phyloP scores from a whole-genome alignment of 2,113 vertebrate species.

The Tragelaphus scriptus region DNA sequence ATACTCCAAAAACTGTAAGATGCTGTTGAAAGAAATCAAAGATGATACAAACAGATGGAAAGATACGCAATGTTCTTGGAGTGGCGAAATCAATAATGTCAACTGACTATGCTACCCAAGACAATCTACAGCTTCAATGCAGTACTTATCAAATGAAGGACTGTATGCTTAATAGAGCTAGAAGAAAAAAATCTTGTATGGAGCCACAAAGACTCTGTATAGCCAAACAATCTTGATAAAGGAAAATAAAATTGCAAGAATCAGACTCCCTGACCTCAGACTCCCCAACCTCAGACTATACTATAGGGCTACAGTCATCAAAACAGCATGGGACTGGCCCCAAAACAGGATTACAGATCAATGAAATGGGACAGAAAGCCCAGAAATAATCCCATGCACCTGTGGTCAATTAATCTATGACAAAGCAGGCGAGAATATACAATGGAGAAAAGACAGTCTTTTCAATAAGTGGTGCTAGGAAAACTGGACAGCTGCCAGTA shows the following conservation, averaged over 20 bases:
- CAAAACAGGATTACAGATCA: neutral
- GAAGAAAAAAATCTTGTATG: neutral
- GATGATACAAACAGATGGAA: neutral
- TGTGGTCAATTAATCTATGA: neutral
- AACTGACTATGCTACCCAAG: neutral
- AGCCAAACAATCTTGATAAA: neutral
- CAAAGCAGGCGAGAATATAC: neutral
- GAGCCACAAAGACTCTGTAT: neutral
- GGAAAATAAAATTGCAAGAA: neutral
- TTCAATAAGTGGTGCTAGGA: neutral
- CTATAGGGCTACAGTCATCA: neutral
- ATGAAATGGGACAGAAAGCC: neutral
- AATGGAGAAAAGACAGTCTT: neutral
- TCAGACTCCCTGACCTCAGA: neutral
- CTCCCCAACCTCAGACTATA: neutral
- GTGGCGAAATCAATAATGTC: neutral
- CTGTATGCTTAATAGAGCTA: neutral
- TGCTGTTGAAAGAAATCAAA: neutral
- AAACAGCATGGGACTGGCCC: neutral
- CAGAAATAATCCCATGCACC: neutral
- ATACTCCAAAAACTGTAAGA: neutral
- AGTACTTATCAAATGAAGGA: neutral
- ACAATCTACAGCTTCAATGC: neutral
- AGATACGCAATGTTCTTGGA: neutral
- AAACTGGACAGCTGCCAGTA: neutral